A percentile compares a stretch with the other conserved stretches of the same genome.
These are phyloP conservation scores for Sminthurinus aureus DNA, from an alignment of 2,888 invertebrate genomes.

Conservation along the genomic window DNA sequence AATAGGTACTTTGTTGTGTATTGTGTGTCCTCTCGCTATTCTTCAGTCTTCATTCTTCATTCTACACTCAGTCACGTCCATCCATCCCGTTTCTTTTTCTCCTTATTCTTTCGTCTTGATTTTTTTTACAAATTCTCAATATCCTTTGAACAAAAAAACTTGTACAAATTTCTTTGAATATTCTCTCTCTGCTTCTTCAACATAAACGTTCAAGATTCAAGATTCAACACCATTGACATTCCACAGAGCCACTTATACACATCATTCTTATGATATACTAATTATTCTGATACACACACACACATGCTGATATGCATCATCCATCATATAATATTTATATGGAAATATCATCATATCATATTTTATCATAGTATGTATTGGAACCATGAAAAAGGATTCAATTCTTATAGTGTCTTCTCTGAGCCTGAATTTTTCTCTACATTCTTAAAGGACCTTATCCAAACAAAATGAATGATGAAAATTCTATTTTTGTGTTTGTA, in stretches of 20 bases:
- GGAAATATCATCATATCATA: too few relatives aligned
- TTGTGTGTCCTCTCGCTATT: background rate
- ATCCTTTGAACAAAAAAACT: background rate
- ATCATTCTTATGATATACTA: conserved; percentile 8
- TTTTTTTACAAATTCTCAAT: background rate
- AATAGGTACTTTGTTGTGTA: too few relatives aligned
- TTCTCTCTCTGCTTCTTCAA: background rate
- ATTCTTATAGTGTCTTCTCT: background rate
- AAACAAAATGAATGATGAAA: background rate
- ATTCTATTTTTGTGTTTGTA: too few relatives aligned
- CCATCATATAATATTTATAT: background rate
- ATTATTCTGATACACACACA: background rate
- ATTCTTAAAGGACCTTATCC: background rate
- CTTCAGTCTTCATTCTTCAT: background rate
- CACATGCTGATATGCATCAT: too few relatives aligned
- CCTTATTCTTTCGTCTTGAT: background rate
- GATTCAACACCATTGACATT: conserved; percentile 7
- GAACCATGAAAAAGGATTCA: background rate
- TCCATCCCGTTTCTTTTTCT: conserved; percentile 8
- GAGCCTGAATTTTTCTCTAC: background rate
- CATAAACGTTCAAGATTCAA: background rate
- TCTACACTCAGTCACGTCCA: conserved; percentile 14
- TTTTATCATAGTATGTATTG: background rate
- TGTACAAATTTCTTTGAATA: background rate
- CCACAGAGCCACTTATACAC: conserved; percentile 25